Conservation (phyloP, 2,113 vertebrate genomes). For the Ptilonorhynchus violaceus region DNA sequence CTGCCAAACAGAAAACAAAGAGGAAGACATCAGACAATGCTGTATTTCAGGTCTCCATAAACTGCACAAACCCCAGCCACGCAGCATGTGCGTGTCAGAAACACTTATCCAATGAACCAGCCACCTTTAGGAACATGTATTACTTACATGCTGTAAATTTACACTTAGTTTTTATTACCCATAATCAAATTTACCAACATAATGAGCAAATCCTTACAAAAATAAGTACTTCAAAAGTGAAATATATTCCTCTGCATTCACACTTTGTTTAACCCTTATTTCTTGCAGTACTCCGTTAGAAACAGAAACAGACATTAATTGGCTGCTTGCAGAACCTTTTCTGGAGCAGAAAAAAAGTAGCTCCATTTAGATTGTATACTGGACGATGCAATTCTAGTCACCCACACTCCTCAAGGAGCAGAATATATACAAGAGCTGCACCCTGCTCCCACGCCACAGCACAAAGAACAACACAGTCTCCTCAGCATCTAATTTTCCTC, state of each 20-base stretch:
- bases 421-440: not conserved
- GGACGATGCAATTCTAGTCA: not conserved
- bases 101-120: not conserved
- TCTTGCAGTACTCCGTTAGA: not conserved
- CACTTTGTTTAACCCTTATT: not conserved
- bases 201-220: not conserved
- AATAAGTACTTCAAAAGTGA: not conserved
- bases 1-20: slow-evolving; percentile 49
- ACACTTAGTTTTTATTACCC: not conserved
- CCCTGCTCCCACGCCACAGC: not conserved
- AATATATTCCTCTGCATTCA: not conserved
- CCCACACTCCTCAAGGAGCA: not conserved
- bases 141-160: not conserved
- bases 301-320: not conserved
- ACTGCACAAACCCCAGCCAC: not conserved
- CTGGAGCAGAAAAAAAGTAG: not conserved
- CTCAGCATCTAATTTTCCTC: not conserved
- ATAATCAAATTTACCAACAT: not conserved
- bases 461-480: not conserved
- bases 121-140: not conserved
- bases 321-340: not conserved
- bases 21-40: not conserved
- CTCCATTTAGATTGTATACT: not conserved
- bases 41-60: not conserved
- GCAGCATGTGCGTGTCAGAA: fast-evolving